Evolutionary conservation across 2,113 vertebrate species (phyloP), one percentile per base, ranked within the genome.

Genomic region (Protomyctophum bolini): DNA sequence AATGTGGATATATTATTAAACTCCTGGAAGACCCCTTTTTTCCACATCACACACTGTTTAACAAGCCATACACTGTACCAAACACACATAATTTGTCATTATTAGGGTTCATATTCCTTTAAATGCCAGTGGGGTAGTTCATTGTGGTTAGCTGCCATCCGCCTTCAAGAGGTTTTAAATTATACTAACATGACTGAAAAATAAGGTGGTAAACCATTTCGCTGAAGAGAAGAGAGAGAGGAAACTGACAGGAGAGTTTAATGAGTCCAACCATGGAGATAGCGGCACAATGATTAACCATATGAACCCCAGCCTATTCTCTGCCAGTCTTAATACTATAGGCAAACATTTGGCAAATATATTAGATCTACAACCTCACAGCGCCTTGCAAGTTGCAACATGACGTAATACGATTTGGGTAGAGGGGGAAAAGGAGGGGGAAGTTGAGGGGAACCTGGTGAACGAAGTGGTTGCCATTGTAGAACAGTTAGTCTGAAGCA

Each of bases 401-500:
- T 41, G 33, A 41, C 33, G 3, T 41, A 6, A 41, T 41, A 4
- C 0, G 33, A 41, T 41, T 6, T 41, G 3, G 21, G 33, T 41
- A 41, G 33, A 41, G 33, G 33, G 33, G 33, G 33, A 4, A 41
- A 41, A 41, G 21, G 21, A 41, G 33, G 33, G 33, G 33, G 21
- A 21, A 21, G 21, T 21, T 21, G 21, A 21, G 33, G 33, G 33
- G 33, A 41, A 41, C 33, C 33, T 41, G 33, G 33, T 41, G 3
- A 41, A 41, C 33, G 33, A 41, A 41, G 33, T 41, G 5, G 33
- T 8, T 66, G 82, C 80, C 84, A 88, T 66, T 70, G 84, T 87
- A 82, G 80, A 89, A 75, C 80, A 82, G 79, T 21, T 84, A 86
- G 81, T 79, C 78, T 8, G 55, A 86, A 86, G 71, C 80, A 78